A percentile compares a stretch with the other conserved stretches of the same genome.
Evolutionary conservation across 1,140 invertebrate genomes (phyloP).

Genomic region (Drosophila subpulchrella): DNA sequence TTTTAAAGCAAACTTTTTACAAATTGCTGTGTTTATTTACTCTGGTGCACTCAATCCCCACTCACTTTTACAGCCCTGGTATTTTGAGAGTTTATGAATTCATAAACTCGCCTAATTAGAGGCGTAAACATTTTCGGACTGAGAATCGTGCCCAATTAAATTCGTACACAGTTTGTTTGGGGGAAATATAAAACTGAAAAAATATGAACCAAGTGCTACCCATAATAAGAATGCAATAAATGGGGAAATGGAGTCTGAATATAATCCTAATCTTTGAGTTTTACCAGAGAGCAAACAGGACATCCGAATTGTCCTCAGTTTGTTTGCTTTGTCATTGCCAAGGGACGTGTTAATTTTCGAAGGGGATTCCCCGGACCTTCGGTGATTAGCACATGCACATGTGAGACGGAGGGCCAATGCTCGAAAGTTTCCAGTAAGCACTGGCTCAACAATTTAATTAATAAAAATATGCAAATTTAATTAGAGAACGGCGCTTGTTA

Average conservation of each 20-base stretch:
- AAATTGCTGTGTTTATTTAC: slow-evolving; percentile 15
- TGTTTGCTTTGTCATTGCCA: slow-evolving; percentile 29
- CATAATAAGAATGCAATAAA: slow-evolving; percentile 50
- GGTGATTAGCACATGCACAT: slow-evolving; percentile 49
- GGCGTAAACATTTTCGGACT: slow-evolving; percentile 55
- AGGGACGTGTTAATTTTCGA: slow-evolving; percentile 59
- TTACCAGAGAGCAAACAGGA: slow-evolving; percentile 6
- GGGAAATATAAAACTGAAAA: slow-evolving; percentile 30
- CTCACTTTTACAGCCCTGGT: slow-evolving; percentile 11
- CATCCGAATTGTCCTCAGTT: slow-evolving; percentile 51
- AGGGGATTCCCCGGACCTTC: slow-evolving; percentile 23
- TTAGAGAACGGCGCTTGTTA: slow-evolving; percentile 43
- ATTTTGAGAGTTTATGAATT: slow-evolving; percentile 36
- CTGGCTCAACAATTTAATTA: slow-evolving; percentile 76
- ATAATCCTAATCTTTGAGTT: slow-evolving; percentile 13
- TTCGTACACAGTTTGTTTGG: background rate
- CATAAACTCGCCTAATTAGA: slow-evolving; percentile 54
- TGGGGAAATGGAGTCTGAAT: slow-evolving; percentile 28
- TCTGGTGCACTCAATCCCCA: background rate
- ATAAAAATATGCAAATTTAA: slow-evolving; percentile 83
- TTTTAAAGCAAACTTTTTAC: slow-evolving; percentile 18
- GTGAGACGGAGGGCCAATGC: slow-evolving; percentile 4
- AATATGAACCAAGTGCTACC: slow-evolving; percentile 9
- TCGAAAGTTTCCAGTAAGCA: slow-evolving; percentile 54
- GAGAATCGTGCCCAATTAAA: slow-evolving; percentile 63